These are phyloP conservation scores for Agrochola lota DNA, from an alignment of 2,888 invertebrate species.

Conservation along the genomic window DNA sequence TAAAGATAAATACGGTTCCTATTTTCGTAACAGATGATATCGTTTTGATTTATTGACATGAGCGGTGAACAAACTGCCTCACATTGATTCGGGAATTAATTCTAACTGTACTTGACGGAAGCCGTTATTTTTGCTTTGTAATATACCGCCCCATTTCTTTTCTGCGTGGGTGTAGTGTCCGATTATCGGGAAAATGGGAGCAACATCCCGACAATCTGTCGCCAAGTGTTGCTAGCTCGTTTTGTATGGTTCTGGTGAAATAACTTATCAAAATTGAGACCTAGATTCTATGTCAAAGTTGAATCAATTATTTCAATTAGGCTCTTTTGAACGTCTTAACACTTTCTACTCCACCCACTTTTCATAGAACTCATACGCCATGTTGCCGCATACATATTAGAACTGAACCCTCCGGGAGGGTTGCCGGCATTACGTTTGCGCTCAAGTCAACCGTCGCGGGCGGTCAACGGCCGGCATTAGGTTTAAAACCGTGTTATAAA, in stretches of 20 bases:
- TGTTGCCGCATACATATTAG: too few species aligned
- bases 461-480: too few species aligned
- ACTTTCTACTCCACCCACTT: too few species aligned
- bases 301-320: background rate
- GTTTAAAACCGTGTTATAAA: too few species aligned
- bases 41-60: conserved; percentile 55
- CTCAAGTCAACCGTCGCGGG: too few species aligned
- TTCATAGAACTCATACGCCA: too few species aligned
- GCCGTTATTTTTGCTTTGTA: conserved; percentile 42
- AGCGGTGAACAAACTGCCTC: conserved; percentile 51
- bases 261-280: background rate
- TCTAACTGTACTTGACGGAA: conserved; percentile 40
- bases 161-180: conserved; percentile 38
- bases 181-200: conserved; percentile 35
- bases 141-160: conserved; percentile 30
- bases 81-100: conserved; percentile 49
- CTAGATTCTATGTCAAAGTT: background rate
- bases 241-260: conserved; percentile 1
- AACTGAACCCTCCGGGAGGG: too few species aligned
- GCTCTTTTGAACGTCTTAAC: too few species aligned
- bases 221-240: conserved; percentile 7
- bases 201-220: conserved; percentile 44
- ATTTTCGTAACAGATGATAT: conserved; percentile 61
- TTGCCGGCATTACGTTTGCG: too few species aligned
- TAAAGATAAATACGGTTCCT: conserved; percentile 57